Conservation (phyloP, 2,113 vertebrate genomes). For the Mobula birostris region DNA sequence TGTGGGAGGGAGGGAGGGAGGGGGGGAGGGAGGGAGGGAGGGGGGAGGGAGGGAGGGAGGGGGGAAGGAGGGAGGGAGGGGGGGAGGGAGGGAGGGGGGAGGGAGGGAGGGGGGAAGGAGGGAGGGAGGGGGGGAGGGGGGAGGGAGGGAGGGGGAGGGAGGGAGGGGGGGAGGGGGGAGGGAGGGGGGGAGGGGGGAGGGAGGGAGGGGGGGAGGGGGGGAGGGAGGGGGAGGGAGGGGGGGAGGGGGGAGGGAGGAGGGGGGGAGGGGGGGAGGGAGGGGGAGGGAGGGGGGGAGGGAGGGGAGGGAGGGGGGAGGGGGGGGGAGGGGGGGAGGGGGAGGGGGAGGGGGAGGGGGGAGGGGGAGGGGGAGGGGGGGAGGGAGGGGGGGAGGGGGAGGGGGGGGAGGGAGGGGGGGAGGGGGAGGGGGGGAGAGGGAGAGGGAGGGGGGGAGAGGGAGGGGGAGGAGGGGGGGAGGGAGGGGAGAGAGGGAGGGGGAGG, state of each 20-base stretch:
- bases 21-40: too few relatives aligned
- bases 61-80: too few relatives aligned
- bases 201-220: neutral
- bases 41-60: neutral
- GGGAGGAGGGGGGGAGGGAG: neutral
- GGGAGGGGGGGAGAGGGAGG: too few relatives aligned
- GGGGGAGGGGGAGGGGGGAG: neutral
- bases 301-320: fast-evolving
- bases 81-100: neutral
- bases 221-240: neutral
- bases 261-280: neutral
- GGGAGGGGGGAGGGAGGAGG: neutral
- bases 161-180: too few relatives aligned
- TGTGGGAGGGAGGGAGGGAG: neutral
- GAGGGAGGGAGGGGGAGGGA: too few relatives aligned
- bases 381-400: neutral
- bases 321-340: neutral
- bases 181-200: too few relatives aligned
- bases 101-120: too few relatives aligned
- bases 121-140: too few relatives aligned
- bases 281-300: neutral
- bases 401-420: neutral
- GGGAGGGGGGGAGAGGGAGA: neutral
- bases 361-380: neutral
- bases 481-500: too few relatives aligned